Conservation (phyloP, 2,797 vertebrate genomes). For the Poeciliopsis presidionis region DNA sequence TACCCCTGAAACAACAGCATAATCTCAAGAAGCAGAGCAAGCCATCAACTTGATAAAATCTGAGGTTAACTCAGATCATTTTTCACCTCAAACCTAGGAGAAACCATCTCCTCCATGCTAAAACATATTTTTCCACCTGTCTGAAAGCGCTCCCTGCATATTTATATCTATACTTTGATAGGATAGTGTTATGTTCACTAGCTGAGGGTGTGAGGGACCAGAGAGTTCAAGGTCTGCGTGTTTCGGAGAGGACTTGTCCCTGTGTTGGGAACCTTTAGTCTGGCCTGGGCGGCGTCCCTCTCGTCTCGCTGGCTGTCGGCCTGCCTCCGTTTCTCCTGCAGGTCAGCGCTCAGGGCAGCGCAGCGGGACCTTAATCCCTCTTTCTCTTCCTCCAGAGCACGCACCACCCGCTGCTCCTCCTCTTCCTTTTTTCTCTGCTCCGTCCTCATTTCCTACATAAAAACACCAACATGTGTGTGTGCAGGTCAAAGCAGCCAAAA, state of each 20-base stretch:
- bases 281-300: conserved; percentile 81
- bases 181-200: conserved; percentile 40
- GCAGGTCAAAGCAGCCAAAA: conserved; percentile 67
- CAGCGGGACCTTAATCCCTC: conserved; percentile 86
- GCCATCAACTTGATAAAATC: conserved; percentile 16
- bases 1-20: neutral
- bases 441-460: conserved; percentile 85
- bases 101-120: neutral
- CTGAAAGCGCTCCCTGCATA: conserved; percentile 19
- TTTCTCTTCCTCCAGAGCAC: conserved; percentile 87
- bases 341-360: conserved; percentile 88
- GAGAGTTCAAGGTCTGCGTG: conserved; percentile 58
- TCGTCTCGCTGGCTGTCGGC: conserved; percentile 83
- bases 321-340: conserved; percentile 90
- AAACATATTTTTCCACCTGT: neutral
- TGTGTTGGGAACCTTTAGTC: conserved; percentile 86
- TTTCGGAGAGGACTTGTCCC: conserved; percentile 56
- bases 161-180: conserved; percentile 42
- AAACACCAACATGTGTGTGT: conserved; percentile 20
- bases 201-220: conserved; percentile 39
- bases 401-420: conserved; percentile 83
- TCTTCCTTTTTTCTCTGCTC: conserved; percentile 84
- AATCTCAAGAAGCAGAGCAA: conserved; percentile 9
- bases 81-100: conserved; percentile 21
- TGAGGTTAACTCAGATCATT: conserved; percentile 13